Percentiles rank a stretch among this genome's conserved stretches.
Conservation (phyloP, 2,113 vertebrate genomes). For the Cranoglanis bouderius region DNA sequence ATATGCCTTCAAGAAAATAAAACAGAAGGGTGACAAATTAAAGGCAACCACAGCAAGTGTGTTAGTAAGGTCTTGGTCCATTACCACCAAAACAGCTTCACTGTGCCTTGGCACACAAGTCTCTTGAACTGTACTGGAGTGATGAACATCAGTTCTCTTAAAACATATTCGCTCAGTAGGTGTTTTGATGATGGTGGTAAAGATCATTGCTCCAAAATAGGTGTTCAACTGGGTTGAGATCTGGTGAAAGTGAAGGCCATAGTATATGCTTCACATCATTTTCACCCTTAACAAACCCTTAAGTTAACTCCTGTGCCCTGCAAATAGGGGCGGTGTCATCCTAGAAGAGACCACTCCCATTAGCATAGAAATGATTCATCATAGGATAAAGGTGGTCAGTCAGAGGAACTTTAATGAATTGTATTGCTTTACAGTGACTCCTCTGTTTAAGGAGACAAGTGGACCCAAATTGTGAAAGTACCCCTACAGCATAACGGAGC, state of each 20-base stretch:
- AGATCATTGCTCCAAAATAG: background rate
- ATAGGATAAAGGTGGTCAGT: background rate
- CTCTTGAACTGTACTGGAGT: background rate
- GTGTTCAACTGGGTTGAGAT: background rate
- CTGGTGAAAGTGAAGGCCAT: background rate
- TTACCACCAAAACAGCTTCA: background rate
- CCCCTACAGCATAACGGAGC: background rate
- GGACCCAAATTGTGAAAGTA: background rate
- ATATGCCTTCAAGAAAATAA: background rate
- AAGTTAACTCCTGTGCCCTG: background rate
- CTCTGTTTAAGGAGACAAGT: background rate
- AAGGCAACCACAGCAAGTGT: background rate
- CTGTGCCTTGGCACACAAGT: background rate
- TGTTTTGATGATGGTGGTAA: background rate
- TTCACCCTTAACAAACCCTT: background rate
- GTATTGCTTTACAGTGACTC: background rate
- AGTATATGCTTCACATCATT: too few relatives aligned
- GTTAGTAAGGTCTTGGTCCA: background rate
- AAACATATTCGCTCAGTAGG: background rate
- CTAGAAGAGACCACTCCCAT: background rate
- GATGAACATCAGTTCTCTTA: background rate
- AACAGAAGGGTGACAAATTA: background rate
- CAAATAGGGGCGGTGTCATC: background rate
- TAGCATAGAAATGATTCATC: background rate
- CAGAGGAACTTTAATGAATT: background rate